These are phyloP conservation scores for Scolopax rusticola DNA, from an alignment of 2,797 vertebrate genomes.

Conservation along the genomic window DNA sequence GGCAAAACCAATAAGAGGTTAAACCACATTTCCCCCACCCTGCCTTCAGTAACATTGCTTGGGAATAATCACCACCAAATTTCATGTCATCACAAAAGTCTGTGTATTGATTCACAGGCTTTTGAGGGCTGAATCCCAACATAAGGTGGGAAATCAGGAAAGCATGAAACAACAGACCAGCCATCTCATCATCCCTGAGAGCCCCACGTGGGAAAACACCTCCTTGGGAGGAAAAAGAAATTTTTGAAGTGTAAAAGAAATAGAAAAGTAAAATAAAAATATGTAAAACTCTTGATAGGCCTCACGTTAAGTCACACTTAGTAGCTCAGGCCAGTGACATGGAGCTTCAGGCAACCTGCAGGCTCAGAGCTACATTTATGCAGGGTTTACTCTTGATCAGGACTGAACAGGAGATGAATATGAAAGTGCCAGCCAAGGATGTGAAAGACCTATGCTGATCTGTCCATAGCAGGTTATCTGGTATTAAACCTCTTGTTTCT, in stretches of 20 bases:
- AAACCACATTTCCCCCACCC: background rate
- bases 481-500: background rate
- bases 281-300: background rate
- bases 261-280: background rate
- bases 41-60: background rate
- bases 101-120: background rate
- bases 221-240: accelerated
- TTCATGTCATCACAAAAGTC: background rate
- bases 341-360: background rate
- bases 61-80: background rate
- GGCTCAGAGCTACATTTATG: background rate
- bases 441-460: background rate
- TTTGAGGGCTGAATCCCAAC: background rate
- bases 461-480: background rate
- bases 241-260: background rate
- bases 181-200: background rate
- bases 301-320: background rate
- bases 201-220: accelerated
- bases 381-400: background rate
- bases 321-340: background rate
- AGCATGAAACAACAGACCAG: background rate
- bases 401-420: background rate
- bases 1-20: background rate
- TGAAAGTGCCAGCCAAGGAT: background rate
- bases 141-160: background rate